These are phyloP conservation scores for Neodontobutis hainanensis DNA, from an alignment of 2,113 vertebrate genomes.

Conservation along the genomic window DNA sequence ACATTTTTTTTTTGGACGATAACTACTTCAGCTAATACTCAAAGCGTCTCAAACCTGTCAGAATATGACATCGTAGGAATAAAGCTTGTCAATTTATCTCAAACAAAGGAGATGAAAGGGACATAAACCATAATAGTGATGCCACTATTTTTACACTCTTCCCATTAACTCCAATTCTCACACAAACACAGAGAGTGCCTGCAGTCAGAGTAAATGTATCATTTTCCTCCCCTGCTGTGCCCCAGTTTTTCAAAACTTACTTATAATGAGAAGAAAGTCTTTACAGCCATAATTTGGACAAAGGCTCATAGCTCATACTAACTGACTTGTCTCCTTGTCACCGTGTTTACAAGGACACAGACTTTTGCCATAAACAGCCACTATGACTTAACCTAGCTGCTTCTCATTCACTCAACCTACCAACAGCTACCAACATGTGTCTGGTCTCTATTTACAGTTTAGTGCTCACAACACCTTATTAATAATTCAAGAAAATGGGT, in stretches of 20 bases:
- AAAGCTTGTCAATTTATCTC: conserved; percentile 32
- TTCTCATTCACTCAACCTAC: background rate
- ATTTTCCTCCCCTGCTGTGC: conserved; percentile 65
- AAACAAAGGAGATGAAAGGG: conserved; percentile 31
- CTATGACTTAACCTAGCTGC: background rate
- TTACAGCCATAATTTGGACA: conserved; percentile 38
- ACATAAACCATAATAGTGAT: conserved; percentile 25
- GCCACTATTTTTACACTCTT: conserved; percentile 34
- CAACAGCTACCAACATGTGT: background rate
- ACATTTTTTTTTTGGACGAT: background rate
- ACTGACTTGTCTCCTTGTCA: conserved; percentile 9
- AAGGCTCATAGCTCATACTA: conserved; percentile 53
- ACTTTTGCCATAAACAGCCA: background rate
- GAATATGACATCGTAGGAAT: conserved; percentile 29
- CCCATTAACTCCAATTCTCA: conserved; percentile 36
- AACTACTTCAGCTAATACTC: conserved; percentile 5
- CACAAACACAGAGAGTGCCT: conserved; percentile 29
- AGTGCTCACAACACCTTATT: background rate
- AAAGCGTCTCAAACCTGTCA: conserved; percentile 22
- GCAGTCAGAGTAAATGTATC: conserved; percentile 58
- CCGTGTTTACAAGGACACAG: background rate
- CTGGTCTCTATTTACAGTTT: background rate
- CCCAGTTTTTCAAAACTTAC: conserved; percentile 61
- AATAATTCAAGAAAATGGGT: background rate
- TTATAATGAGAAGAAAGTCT: conserved; percentile 57